Evolutionary conservation across 30 jellyfish, hydroid and myxozoan genomes (phyloP), one percentile per base, ranked within the genome.

Genomic region (Chrysaora quinquecirrha): DNA sequence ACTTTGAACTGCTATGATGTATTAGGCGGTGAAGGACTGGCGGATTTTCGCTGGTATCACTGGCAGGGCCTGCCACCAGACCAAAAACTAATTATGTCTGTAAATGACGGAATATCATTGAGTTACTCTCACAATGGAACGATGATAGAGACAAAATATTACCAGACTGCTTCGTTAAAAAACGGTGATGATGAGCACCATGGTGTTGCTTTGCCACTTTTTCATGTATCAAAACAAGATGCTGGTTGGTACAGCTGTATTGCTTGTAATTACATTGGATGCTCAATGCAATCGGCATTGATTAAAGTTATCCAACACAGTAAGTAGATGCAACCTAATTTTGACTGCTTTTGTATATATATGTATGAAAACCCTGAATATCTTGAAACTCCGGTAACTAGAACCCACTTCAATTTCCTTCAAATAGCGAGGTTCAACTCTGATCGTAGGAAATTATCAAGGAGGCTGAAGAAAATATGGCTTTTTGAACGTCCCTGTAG

Each of bases 161-260:
- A 83, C 64, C 64, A 67, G 43, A 64, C 94, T 0, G 60, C 90
- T 1, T 18, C 38, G 38, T 29, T 67, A 12, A 77, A 43, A 48
- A 54, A 27, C 22, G 58, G 61, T 18, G 47, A 75, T 4, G 72
- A 73, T 46, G 64, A 48, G 16, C 88, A 49, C 33, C 90, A 87
- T 58, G 99, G 97, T 1, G 99, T 94, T 25, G 73, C 79, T 64
- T 31, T 94, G 76, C 78, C 58, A n/a, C 68, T 87, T 52, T 34
- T 6, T 1, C 83, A 87, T 73, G 80, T 94, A 0, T 73, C 97
- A 10, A 46, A 52, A 38, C 34, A 33, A 9, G 97, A 83, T 34
- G 79, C 76, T 2, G 99, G 99, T 1, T 94, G 89, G 88, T 94
- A 94, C 46, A 94, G 96, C 54, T 94, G 99, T 64, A 30, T 87